Conservation (phyloP, 2,888 invertebrate species). For the Chrysodeixis includens region DNA sequence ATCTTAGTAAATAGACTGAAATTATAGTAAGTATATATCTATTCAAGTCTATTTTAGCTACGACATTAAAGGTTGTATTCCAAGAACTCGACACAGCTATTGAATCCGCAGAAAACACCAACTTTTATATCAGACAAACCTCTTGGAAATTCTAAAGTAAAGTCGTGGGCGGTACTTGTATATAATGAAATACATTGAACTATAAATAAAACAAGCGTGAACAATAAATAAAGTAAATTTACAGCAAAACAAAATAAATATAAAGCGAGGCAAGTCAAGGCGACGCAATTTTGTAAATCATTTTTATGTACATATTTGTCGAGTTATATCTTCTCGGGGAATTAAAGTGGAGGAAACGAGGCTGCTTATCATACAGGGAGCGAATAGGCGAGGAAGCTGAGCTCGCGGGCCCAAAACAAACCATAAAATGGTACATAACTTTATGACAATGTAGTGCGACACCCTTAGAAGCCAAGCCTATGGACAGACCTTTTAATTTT, state of each 20-base stretch:
- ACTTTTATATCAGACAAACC: too few relatives aligned
- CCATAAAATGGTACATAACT: not conserved
- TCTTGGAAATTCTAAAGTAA: too few relatives aligned
- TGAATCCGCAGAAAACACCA: too few relatives aligned
- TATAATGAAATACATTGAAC: not conserved
- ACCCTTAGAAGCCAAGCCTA: too few relatives aligned
- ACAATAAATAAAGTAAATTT: conserved; percentile 34
- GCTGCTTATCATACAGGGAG: not conserved
- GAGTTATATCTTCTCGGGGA: conserved; percentile 12
- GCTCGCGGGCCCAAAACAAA: not conserved
- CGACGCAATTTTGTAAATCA: conserved; percentile 53
- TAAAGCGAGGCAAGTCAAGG: conserved; percentile 36
- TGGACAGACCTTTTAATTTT: not conserved
- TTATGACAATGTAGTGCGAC: not conserved
- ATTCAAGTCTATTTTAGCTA: too few relatives aligned
- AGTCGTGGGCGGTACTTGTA: not conserved
- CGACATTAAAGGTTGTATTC: too few relatives aligned
- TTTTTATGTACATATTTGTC: conserved; percentile 52
- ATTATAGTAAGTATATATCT: too few relatives aligned
- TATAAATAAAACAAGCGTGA: conserved; percentile 22
- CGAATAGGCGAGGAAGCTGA: not conserved
- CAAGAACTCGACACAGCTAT: too few relatives aligned
- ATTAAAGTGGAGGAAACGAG: conserved; percentile 5
- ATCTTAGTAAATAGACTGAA: too few relatives aligned
- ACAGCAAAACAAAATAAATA: conserved; percentile 39